Conservation (phyloP, 2,888 invertebrate genomes). For the Phengaris alcon region DNA sequence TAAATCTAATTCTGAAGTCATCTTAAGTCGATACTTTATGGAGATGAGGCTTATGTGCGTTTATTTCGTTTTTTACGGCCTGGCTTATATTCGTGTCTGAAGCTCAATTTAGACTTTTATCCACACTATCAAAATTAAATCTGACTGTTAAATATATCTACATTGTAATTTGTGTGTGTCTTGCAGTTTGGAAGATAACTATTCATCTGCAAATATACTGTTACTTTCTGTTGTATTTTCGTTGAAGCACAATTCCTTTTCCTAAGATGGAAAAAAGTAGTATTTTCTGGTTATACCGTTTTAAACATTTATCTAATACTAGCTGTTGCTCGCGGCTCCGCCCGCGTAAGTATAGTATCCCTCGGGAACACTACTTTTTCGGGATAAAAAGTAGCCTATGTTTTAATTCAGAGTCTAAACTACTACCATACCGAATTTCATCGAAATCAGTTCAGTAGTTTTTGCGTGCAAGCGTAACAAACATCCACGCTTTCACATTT, state of each 20-base stretch:
- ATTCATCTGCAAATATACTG: neutral
- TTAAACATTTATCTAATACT: neutral
- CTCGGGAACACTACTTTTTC: no score
- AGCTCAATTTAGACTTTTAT: constrained; percentile 15
- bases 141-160: neutral
- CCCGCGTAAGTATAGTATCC: no score
- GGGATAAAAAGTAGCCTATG: no score
- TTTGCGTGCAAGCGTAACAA: no score
- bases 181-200: neutral
- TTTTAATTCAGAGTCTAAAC: no score
- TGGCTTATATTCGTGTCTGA: constrained; percentile 16
- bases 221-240: neutral
- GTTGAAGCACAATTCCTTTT: neutral
- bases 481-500: no score
- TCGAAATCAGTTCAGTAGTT: no score
- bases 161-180: neutral
- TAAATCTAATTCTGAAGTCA: constrained; percentile 27
- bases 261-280: neutral
- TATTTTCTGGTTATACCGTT: neutral
- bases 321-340: no score
- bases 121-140: neutral
- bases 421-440: no score
- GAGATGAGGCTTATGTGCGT: constrained; percentile 23
- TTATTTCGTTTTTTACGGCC: constrained; percentile 22
- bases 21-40: constrained; percentile 28